Evolutionary conservation across 2,113 vertebrate genomes (phyloP).

Genomic region (Chaetura pelagica): DNA sequence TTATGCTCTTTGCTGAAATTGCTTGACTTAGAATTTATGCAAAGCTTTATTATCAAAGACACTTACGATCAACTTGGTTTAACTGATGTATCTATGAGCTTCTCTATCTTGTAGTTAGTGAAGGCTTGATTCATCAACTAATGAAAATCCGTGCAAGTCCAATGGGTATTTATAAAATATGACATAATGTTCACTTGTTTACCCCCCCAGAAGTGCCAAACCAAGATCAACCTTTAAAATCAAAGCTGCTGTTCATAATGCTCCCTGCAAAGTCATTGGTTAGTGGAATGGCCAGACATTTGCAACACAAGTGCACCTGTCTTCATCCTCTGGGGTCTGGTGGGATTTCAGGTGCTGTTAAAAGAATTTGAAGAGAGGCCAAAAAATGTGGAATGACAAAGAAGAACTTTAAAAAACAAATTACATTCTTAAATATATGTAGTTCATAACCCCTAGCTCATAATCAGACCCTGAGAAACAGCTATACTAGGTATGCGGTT

Average conservation of each 20-base stretch:
- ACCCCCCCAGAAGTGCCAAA: background rate
- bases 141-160: background rate
- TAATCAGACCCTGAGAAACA: background rate
- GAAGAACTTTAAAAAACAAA: background rate
- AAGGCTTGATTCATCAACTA: background rate
- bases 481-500: background rate
- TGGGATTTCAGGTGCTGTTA: background rate
- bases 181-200: background rate
- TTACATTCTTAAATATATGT: background rate
- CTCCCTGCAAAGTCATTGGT: background rate
- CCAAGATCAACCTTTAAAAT: background rate
- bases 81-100: conserved; percentile 14
- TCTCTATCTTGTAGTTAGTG: background rate
- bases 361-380: background rate
- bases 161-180: background rate
- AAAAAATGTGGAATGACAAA: background rate
- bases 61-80: conserved; percentile 1
- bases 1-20: conserved; percentile 34
- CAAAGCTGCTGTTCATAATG: background rate
- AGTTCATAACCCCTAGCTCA: background rate
- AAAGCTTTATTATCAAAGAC: conserved; percentile 27
- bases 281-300: background rate
- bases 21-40: conserved; percentile 12
- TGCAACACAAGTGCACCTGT: background rate
- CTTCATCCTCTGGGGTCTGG: background rate